A percentile compares a stretch with the other conserved stretches of the same genome.
Conservation (phyloP, 2,797 vertebrate genomes). For the Falco rusticolus region DNA sequence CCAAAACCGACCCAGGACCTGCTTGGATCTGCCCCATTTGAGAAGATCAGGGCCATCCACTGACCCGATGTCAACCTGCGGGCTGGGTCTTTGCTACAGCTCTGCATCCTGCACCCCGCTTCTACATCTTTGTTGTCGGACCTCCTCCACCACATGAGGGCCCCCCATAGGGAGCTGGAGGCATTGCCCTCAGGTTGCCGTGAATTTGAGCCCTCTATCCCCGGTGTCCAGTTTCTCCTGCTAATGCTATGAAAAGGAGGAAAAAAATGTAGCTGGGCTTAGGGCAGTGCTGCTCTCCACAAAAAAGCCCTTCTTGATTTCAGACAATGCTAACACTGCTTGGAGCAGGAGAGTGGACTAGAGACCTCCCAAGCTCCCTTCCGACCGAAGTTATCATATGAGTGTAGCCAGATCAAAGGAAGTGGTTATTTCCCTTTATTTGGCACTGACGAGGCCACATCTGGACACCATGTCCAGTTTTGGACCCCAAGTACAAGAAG, state of each 20-base stretch:
- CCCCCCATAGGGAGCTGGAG: not conserved
- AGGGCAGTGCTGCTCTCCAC: not conserved
- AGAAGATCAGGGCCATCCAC: not conserved
- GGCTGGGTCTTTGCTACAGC: not conserved
- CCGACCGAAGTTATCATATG: not conserved
- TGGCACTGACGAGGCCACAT: not conserved
- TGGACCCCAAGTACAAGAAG: not conserved
- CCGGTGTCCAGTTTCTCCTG: not conserved
- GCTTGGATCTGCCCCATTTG: not conserved
- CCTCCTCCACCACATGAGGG: not conserved
- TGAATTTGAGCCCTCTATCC: not conserved
- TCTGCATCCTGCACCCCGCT: not conserved
- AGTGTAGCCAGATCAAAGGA: not conserved
- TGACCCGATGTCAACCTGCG: not conserved
- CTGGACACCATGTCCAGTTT: not conserved
- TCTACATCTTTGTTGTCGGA: not conserved
- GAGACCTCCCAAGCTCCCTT: not conserved
- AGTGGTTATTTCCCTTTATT: not conserved
- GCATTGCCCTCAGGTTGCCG: not conserved
- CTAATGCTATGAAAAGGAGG: not conserved
- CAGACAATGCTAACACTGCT: not conserved
- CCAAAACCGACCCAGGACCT: not conserved
- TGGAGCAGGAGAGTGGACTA: not conserved
- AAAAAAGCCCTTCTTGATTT: not conserved
- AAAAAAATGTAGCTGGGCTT: not conserved